Evolutionary conservation across 2,888 invertebrate genomes (phyloP).

Genomic region (Himalopsyche tibetana): DNA sequence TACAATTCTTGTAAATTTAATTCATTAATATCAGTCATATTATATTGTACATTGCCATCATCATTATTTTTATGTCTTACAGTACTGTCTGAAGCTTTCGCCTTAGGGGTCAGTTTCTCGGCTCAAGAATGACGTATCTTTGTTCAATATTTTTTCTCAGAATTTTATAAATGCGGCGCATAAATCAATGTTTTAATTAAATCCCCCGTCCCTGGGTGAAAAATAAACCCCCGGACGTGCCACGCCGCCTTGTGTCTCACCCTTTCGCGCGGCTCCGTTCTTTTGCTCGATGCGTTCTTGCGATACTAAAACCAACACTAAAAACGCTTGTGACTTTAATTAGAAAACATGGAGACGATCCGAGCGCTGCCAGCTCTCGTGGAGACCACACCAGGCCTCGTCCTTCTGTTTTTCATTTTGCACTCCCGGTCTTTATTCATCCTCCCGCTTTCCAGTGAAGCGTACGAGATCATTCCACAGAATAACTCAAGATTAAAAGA

Average conservation of each 20-base stretch:
- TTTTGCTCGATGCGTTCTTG: slow-evolving; percentile 38
- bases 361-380: background rate
- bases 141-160: too few relatives aligned
- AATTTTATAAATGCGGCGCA: background rate
- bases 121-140: too few relatives aligned
- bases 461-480: background rate
- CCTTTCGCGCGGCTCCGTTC: background rate
- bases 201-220: slow-evolving; percentile 17
- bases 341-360: slow-evolving; percentile 57
- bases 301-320: slow-evolving; percentile 60
- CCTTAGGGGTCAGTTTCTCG: too few relatives aligned
- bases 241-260: slow-evolving; percentile 1
- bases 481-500: too few relatives aligned
- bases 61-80: too few relatives aligned
- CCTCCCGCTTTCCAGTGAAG: slow-evolving; percentile 26
- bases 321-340: slow-evolving; percentile 64
- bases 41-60: too few relatives aligned
- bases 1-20: too few relatives aligned
- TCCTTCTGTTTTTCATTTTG: slow-evolving; percentile 29
- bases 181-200: slow-evolving; percentile 25
- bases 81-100: too few relatives aligned
- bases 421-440: slow-evolving; percentile 47
- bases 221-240: slow-evolving; percentile 28
- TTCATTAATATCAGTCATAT: too few relatives aligned
- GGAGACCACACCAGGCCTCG: background rate